Base-by-base conservation (phyloP, 1,140 invertebrate species). In the Polypedilum vanderplanki region DNA sequence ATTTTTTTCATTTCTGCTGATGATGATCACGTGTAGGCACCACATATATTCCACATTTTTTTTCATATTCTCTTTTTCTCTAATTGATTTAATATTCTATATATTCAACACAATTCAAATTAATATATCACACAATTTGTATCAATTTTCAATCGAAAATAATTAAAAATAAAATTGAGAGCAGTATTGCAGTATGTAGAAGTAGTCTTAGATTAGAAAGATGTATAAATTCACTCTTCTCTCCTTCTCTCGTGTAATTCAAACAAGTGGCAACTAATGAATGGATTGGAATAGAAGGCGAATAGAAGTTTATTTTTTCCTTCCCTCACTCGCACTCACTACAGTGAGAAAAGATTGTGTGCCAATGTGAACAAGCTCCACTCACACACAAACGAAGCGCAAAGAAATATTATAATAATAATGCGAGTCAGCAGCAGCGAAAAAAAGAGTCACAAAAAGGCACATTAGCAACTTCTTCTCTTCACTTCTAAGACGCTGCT, bases 231-330 rank as follows among this genome's bases (percentile, higher is more conserved):
- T 57, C n/a, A n/a, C n/a, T 41, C 40, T 46, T 15, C 46, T n/a
- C 46, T 57, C 1, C 12, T 57, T 57, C 46, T 57, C 46, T 33
- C 18, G 65, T 70, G 65, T 70, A 70, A 70, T 70, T 70, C 65
- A 70, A 70, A 70, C 65, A 70, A 70, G 65, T 70, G 65, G 65
- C 65, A 70, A 70, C 65, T 70, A 70, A 70, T 70, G 65, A 70
- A 70, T 70, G 65, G 65, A 70, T 33, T 57, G 46, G n/a, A 57
- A 57, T 57, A 33, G n/a, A 46, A 46, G 41, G 9, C 41, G 41
- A 46, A 46, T 46, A 46, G 46, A 57, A 57, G 46, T 57, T 57
- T 57, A 46, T 57, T 57, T 57, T 57, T 57, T 57, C n/a, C n/a
- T 9, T 57, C 24, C 24, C 24, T 33, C 24, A 33, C 24, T 33